Evolutionary conservation across 2,888 invertebrate genomes (phyloP), one percentile per base, ranked within the genome.

Genomic region (Vannuccia rotundouncinata): DNA sequence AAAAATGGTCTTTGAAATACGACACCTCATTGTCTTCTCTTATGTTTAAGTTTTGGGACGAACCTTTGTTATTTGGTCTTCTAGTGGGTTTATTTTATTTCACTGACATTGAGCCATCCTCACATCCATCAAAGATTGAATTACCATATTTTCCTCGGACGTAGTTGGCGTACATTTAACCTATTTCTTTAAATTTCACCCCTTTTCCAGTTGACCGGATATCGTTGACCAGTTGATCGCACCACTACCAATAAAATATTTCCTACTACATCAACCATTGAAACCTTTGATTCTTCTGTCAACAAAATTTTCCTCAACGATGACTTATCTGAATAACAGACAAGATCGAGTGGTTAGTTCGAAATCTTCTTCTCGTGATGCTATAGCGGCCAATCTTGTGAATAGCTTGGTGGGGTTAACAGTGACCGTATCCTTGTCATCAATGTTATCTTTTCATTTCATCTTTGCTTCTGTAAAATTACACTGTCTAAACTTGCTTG

Each of bases 281-380:
- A 17, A 66, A 66, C 66, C 66, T 66, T 22, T 22, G 66, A 66
- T 66, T 66, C 66, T 66, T 66, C 66, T 66, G 17, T 66, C 66
- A 66, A 66, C 66, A 66, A 66, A 66, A 66, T 66, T 17, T 66
- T 66, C 66, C 22, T 66, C 66, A 66, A 66, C 10, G 22, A 66
- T 66, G 66, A 66, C 66, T 66, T 66, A 66, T 66, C 66, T 66
- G 66, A 66, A 66, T n/a, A 66, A 66, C 66, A 2, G 22, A 66
- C 66, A 22, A 66, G 66, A 27, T 66, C 66, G 66, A 66, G 66
- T 66, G 10, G 66, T 66, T 66, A 66, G 22, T 66, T 66, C 66
- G 2, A 66, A 17, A 66, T 66, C 66, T 66, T n/a, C 66, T 66
- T 66, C 66, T 66, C 66, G 66, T 66, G 13, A 5, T 66, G 66